Percentiles rank a stretch among this genome's conserved stretches.
Conservation (phyloP, 2,113 vertebrate genomes). For the Embiotoca jacksoni region DNA sequence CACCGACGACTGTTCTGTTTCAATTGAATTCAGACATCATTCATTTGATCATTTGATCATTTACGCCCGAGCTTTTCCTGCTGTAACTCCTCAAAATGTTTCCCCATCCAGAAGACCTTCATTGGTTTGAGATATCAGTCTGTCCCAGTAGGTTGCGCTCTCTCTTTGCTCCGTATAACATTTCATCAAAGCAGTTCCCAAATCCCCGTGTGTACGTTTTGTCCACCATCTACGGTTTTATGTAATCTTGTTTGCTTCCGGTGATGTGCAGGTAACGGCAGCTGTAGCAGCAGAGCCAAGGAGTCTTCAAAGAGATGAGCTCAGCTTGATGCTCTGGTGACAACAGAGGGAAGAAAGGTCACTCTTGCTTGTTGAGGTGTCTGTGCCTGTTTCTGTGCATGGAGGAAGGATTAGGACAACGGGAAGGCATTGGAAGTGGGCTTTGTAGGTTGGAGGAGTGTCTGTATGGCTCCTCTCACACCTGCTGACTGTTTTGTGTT, state of each 20-base stretch:
- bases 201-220: not conserved
- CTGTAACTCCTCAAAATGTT: not conserved
- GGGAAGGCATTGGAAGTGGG: slow-evolving; percentile 15
- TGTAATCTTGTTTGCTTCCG: slow-evolving; percentile 53
- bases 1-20: not conserved
- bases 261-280: slow-evolving; percentile 54
- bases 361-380: slow-evolving; percentile 1
- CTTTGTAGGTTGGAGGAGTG: slow-evolving; percentile 7
- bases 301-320: slow-evolving; percentile 60
- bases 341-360: slow-evolving; percentile 61
- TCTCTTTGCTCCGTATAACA: not conserved
- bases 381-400: not conserved
- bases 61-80: not conserved
- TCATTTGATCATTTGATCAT: not conserved
- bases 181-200: not conserved
- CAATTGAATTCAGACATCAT: not conserved
- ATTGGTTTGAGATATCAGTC: not conserved
- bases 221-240: slow-evolving; percentile 13
- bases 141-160: not conserved
- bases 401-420: slow-evolving; percentile 33
- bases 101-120: not conserved
- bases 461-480: slow-evolving; percentile 19
- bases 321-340: slow-evolving; percentile 56
- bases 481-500: slow-evolving; percentile 20
- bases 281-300: slow-evolving; percentile 40